Evolutionary conservation across 2,113 vertebrate species (phyloP).

Genomic region (Hypanus sabinus): DNA sequence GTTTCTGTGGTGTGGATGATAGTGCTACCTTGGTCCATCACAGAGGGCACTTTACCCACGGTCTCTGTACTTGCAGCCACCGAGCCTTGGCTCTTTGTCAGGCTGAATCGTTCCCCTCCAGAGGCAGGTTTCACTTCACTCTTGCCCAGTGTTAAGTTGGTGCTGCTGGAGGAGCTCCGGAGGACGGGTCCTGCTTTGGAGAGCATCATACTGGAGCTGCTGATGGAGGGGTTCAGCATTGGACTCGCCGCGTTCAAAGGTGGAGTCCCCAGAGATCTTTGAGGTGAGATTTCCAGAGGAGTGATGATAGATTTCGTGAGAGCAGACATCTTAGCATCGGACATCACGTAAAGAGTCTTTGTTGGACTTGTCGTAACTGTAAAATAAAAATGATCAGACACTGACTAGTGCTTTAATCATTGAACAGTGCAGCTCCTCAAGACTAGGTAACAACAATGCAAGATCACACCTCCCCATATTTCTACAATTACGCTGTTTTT

Average conservation of each 20-base stretch:
- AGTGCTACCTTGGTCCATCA: slow-evolving; percentile 45
- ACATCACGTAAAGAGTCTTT: slow-evolving; percentile 46
- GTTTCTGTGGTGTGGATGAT: slow-evolving; percentile 43
- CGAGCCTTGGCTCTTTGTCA: neutral
- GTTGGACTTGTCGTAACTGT: slow-evolving; percentile 55
- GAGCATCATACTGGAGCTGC: slow-evolving; percentile 41
- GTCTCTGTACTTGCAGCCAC: slow-evolving; percentile 38
- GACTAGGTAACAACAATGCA: too few relatives aligned
- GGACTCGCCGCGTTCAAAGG: slow-evolving; percentile 22
- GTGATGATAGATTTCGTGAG: slow-evolving; percentile 47
- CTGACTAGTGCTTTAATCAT: neutral
- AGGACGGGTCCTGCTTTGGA: slow-evolving; percentile 42
- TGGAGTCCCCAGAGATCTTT: slow-evolving; percentile 39
- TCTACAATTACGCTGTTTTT: too few relatives aligned
- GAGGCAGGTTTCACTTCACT: slow-evolving; percentile 32
- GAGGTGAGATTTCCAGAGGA: slow-evolving; percentile 40
- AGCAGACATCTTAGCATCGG: slow-evolving; percentile 45
- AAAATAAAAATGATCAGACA: neutral
- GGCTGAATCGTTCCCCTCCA: neutral
- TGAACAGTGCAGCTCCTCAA: too few relatives aligned
- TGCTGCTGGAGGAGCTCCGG: slow-evolving; percentile 44
- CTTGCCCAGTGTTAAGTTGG: slow-evolving; percentile 43
- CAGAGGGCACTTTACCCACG: slow-evolving; percentile 48
- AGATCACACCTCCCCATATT: too few relatives aligned
- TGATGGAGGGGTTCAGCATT: slow-evolving; percentile 34